Evolutionary conservation across 2,113 vertebrate genomes (phyloP), one percentile per base, ranked within the genome.

Genomic region (Sturnus vulgaris): DNA sequence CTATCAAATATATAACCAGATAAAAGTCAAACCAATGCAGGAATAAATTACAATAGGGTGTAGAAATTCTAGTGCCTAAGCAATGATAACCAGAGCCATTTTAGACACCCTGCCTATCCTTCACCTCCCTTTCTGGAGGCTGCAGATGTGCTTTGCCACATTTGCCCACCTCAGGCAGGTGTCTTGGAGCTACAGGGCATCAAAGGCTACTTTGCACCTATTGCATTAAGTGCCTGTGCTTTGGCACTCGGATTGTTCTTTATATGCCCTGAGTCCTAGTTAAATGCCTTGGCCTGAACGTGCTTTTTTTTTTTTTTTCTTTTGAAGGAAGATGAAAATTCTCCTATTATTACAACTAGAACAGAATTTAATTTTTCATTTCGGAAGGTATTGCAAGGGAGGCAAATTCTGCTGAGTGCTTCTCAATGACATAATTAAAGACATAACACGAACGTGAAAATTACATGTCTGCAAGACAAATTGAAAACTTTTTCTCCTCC

Each of bases 381-480:
- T 93, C 3, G 2, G 39, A 82, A 92, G 46, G 49, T 37, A 79
- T 25, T 73, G 52, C 61, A 92, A 52, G 22, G 24, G 76, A 94
- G 84, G 85, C 28, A 86, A 81, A 83, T 93, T 92, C 82, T 86
- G 33, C 35, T 64, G 65, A 82, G 47, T 55, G 28, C 14, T 93
- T 85, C 69, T 92, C 44, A 77, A n/a, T 64, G 20, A 25, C 44
- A 88, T 86, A 92, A 93, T 85, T 80, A 90, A 90, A 91, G 65
- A 53, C 40, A 49, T 30, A 87, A 86, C 9, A 68, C 0, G 8
- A 86, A 90, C 60, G 53, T 50, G 64, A 94, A 93, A 90, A 94
- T 44, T 73, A 42, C 25, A 23, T 27, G 19, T 60, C 90, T 89
- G 56, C 77, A 93, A 83, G 56, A 82, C 35, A 85, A 79, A 94